Evolutionary conservation across 64 coral and sea anemone species (phyloP).

Genomic region (Astreopora myriophthalma): DNA sequence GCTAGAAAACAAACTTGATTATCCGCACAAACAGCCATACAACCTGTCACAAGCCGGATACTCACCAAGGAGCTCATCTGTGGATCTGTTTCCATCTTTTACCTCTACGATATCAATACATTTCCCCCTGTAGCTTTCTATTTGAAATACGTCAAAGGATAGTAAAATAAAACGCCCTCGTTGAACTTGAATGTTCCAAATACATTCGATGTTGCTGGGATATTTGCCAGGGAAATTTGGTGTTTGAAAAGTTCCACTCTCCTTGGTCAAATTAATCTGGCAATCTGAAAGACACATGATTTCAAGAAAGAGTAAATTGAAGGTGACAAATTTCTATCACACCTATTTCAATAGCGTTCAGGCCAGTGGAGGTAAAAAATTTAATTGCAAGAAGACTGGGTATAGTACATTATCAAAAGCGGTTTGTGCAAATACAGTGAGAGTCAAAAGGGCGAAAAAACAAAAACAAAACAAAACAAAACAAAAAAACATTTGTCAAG

Average conservation of each 20-base stretch:
- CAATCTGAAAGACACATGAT: neutral
- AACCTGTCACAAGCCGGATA: too few species aligned
- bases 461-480: too few species aligned
- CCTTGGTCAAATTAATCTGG: neutral
- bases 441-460: too few species aligned
- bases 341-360: too few species aligned
- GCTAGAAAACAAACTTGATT: too few species aligned
- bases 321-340: too few species aligned
- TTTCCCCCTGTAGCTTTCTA: conserved; percentile 31
- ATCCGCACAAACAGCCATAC: too few species aligned
- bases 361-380: too few species aligned
- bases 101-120: conserved; percentile 77
- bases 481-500: too few species aligned
- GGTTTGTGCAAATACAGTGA: too few species aligned
- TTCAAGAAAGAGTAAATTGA: neutral
- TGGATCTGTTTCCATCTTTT: conserved; percentile 32
- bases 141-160: conserved; percentile 25
- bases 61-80: conserved; percentile 51
- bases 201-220: conserved; percentile 35
- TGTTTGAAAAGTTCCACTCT: conserved; percentile 35
- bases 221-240: conserved; percentile 50
- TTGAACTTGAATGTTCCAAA: conserved; percentile 51
- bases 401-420: too few species aligned
- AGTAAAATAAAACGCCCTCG: conserved; percentile 31
- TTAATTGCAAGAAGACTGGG: too few species aligned